These are phyloP conservation scores for Argentina silus DNA, from an alignment of 2,797 vertebrate species.

Conservation along the genomic window DNA sequence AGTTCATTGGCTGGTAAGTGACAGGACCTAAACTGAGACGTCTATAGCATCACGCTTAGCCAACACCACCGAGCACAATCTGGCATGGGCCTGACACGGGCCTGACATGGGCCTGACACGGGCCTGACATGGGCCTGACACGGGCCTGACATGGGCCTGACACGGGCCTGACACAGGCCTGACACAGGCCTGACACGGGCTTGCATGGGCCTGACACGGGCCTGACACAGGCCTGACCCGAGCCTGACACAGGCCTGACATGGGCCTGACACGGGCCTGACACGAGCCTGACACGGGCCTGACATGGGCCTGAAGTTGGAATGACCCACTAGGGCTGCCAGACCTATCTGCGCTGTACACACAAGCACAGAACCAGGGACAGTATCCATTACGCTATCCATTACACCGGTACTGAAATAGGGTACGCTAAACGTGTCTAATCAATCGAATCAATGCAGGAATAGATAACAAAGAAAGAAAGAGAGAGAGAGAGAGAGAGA, in stretches of 20 bases:
- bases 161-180: not conserved
- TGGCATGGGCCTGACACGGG: not conserved
- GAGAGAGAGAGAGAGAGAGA: not conserved
- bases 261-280: not conserved
- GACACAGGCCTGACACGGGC: slow-evolving; percentile 5
- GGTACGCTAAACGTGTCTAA: not conserved
- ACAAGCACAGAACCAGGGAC: not conserved
- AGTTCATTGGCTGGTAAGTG: slow-evolving; percentile 69
- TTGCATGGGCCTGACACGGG: not conserved
- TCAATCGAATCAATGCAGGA: slow-evolving; percentile 4
- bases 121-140: slow-evolving; percentile 3
- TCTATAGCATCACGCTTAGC: slow-evolving; percentile 47
- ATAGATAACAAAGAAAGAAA: not conserved
- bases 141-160: not conserved
- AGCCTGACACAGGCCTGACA: slow-evolving; percentile 1
- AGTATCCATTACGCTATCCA: not conserved
- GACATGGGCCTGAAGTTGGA: too few relatives aligned
- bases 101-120: slow-evolving; percentile 2
- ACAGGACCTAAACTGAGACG: slow-evolving; percentile 58
- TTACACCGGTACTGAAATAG: not conserved
- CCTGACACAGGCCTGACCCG: slow-evolving; percentile 6
- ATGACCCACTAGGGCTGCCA: too few relatives aligned
- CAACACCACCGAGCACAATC: slow-evolving; percentile 6
- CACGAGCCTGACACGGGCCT: too few relatives aligned
- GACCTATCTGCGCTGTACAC: too few relatives aligned